Conservation (phyloP, 2,888 invertebrate species). For the Platycnemis pennipes region DNA sequence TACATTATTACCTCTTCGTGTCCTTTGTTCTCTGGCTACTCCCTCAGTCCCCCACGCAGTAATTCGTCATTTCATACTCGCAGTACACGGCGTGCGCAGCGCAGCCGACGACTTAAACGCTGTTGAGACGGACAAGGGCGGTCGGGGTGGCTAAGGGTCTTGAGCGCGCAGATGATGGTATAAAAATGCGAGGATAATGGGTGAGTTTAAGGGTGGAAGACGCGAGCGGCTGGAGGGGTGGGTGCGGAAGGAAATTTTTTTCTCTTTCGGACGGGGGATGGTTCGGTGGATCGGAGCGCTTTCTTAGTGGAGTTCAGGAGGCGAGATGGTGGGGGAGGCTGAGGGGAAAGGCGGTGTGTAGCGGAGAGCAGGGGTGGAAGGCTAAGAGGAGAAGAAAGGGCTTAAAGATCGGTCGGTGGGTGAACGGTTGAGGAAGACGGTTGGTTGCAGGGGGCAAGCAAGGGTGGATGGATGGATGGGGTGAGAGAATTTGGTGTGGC, state of each 20-base stretch:
- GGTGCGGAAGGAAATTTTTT: too few species aligned
- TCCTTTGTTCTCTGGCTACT: background rate
- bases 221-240: background rate
- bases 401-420: background rate
- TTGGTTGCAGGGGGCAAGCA: background rate
- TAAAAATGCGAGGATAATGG: constrained; percentile 1
- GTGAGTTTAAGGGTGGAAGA: constrained; percentile 5
- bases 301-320: background rate
- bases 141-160: background rate
- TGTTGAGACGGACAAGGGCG: background rate
- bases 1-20: background rate
- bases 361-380: background rate
- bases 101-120: background rate
- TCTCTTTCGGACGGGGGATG: background rate
- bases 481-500: constrained; percentile 8
- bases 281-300: background rate
- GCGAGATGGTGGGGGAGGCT: background rate
- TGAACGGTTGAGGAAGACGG: background rate
- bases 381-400: constrained; percentile 5
- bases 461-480: background rate
- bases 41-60: too few species aligned
- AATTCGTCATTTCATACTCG: background rate
- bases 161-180: background rate
- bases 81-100: background rate
- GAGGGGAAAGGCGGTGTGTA: background rate